Conservation (phyloP, 2,888 invertebrate species). For the Sinhomidia bicolor region DNA sequence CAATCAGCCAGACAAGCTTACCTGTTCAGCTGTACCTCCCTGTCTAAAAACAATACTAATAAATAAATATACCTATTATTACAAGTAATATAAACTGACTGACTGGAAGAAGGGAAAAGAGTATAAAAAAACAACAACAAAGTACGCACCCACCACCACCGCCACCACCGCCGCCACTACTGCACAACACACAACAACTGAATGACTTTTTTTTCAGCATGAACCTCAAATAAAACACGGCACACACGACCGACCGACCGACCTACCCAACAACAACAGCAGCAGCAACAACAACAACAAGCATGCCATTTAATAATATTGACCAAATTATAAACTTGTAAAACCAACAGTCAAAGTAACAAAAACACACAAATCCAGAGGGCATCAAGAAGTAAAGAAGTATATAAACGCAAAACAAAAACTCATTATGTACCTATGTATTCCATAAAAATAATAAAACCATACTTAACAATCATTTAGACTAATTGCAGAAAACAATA, state of each 20-base stretch:
- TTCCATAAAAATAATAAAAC: slow-evolving; percentile 12
- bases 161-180: neutral
- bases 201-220: neutral
- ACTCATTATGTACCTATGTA: neutral
- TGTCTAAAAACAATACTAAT: neutral
- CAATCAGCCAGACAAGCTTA: slow-evolving; percentile 50
- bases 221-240: neutral
- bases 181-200: too few species aligned
- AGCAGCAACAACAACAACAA: neutral
- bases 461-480: slow-evolving; percentile 60
- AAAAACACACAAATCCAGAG: slow-evolving; percentile 21
- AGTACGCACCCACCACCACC: neutral
- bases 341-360: slow-evolving; percentile 13
- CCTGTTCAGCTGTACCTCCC: slow-evolving; percentile 17
- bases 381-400: neutral
- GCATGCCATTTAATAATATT: slow-evolving; percentile 25
- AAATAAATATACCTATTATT: neutral
- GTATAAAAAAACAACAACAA: too few species aligned
- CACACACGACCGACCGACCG: neutral
- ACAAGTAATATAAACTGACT: slow-evolving; percentile 3
- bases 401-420: neutral
- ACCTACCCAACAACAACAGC: too few species aligned
- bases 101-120: too few species aligned
- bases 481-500: slow-evolving; percentile 55
- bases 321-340: slow-evolving; percentile 4